Evolutionary conservation across 2,113 vertebrate genomes (phyloP).

Genomic region (Carlito syrichta): DNA sequence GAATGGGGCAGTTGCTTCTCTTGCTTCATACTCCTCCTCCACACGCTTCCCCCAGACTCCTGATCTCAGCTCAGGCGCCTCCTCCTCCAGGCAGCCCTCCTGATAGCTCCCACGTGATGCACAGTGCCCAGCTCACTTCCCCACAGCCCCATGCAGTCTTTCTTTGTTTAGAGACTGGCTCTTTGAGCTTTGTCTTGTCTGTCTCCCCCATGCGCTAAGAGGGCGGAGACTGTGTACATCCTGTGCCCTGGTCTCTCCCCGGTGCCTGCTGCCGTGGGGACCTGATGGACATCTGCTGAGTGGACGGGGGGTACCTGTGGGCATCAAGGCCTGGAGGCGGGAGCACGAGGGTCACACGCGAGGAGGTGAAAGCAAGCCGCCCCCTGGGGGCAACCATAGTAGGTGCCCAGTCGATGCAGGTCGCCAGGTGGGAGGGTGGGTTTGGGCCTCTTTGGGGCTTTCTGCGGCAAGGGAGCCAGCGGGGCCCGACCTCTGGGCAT

Average conservation of each 20-base stretch:
- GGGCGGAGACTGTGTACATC: not conserved
- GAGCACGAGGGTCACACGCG: not conserved
- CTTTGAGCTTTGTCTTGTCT: not conserved
- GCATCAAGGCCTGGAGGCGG: not conserved
- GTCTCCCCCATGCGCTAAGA: not conserved
- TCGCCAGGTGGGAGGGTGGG: not conserved
- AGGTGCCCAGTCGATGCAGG: not conserved
- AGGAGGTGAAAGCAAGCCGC: not conserved
- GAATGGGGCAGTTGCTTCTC: not conserved
- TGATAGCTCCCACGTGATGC: rapidly evolving
- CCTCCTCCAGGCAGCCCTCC: conserved; percentile 20
- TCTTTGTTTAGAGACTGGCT: not conserved
- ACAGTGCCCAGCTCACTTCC: not conserved
- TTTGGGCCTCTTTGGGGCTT: not conserved
- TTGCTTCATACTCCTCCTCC: not conserved
- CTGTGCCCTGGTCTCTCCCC: not conserved
- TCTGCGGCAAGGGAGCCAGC: not conserved
- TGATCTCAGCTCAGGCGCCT: not conserved
- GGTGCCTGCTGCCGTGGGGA: not conserved
- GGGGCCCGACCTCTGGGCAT: not conserved
- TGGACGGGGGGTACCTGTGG: no score
- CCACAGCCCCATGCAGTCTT: not conserved
- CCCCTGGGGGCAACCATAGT: not conserved
- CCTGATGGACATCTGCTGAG: not conserved
- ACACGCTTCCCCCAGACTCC: not conserved